phyloP scores from a whole-genome alignment of 2,113 vertebrate genomes.

The Procapra przewalskii region DNA sequence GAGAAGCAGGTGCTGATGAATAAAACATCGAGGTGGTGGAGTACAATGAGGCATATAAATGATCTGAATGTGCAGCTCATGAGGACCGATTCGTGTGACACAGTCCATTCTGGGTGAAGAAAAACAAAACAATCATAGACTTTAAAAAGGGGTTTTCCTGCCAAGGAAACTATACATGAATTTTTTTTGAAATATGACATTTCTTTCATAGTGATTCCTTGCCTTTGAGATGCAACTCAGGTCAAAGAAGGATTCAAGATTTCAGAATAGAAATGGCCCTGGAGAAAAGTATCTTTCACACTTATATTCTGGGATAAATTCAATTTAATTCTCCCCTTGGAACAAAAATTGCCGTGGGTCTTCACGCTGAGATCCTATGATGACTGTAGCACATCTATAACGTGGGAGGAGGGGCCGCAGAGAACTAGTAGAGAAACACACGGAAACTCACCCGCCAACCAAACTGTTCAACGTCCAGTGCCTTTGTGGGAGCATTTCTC shows the following conservation, averaged over 20 bases:
- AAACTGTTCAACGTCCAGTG: neutral
- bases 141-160: neutral
- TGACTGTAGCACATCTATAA: neutral
- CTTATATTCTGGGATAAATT: neutral
- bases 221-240: neutral
- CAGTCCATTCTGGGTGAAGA: constrained; percentile 21
- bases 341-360: neutral
- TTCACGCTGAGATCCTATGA: neutral
- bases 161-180: neutral
- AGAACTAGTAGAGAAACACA: neutral
- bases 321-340: neutral
- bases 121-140: neutral
- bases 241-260: neutral
- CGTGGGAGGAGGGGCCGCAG: neutral
- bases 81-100: neutral
- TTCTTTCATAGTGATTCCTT: constrained; percentile 28
- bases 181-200: neutral
- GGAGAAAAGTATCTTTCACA: neutral
- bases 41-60: neutral
- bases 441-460: neutral
- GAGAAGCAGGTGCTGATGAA: constrained; percentile 49
- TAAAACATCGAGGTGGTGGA: neutral
- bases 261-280: neutral
- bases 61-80: neutral
- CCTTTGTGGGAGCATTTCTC: neutral